Base-by-base conservation (phyloP, 1,140 invertebrate species). In the Oreohelix idahoensis region DNA sequence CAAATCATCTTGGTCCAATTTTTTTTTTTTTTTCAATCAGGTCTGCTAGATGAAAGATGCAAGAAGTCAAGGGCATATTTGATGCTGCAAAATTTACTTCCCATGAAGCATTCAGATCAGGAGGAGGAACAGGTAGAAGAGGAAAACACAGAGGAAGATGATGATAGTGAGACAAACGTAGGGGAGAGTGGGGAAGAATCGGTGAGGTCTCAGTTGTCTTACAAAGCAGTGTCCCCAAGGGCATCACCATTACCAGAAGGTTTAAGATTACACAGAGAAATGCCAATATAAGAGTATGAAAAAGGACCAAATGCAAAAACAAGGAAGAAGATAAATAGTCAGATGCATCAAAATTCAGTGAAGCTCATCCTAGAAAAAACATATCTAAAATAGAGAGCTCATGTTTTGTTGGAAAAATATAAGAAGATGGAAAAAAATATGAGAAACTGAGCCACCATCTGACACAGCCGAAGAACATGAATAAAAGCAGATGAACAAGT, bases 41-140 rank as follows among this genome's bases (percentile, higher is more conserved):
- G 90, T 66, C 74, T 90, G 15, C 90, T 88, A 71, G 89, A 90
- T 39, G 90, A 89, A 85, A 88, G 85, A 23, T 85, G 86, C 63
- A 90, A 89, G 81, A 91, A 91, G 58, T 91, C 90, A 17, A 58
- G 89, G 38, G 87, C 88, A 1, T 91, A 90, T 73, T 81, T 91
- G 66, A 85, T 91, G 85, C 84, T 89, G 32, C 86, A 87, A 71
- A 86, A 85, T n/a, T 82, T 89, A 32, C 77, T 83, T 26, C 77
- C 84, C 26, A 73, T 84, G 10, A 81, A 85, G 75, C 80, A 84
- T 51, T 74, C 80, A 49, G 79, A 82, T 20, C 86, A 88, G 53
- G 84, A 85, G 13, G 86, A 86, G 13, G 87, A 86, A 26, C 80
- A 85, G 35, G 85, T 84, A 42, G 85, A 83, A 32, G 83, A 85